phyloP scores from a whole-genome alignment of 2,113 vertebrate genomes.

The Corythaixoides concolor region DNA sequence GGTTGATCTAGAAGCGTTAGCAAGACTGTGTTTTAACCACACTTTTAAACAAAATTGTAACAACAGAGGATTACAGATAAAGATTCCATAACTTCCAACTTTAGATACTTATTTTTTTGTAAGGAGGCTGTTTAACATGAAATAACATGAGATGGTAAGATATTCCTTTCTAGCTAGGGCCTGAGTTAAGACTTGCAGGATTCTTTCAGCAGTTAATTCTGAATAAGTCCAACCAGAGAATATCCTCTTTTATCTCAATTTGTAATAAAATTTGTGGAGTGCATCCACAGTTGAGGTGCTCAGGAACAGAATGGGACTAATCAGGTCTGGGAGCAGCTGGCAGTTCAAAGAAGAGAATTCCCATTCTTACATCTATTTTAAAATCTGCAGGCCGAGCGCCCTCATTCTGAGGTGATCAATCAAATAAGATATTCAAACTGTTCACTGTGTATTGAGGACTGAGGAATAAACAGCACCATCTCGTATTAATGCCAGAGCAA shows the following conservation, averaged over 20 bases:
- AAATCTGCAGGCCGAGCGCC: not conserved
- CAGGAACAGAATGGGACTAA: not conserved
- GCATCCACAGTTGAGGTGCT: not conserved
- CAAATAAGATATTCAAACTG: not conserved
- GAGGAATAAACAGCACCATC: not conserved
- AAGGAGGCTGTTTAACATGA: not conserved
- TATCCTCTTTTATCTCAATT: not conserved
- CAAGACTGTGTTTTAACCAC: not conserved
- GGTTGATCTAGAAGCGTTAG: not conserved
- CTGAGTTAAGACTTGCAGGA: not conserved
- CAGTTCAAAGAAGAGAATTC: not conserved
- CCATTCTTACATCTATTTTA: not conserved
- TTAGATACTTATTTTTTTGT: not conserved
- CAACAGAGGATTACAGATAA: not conserved
- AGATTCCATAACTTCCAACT: not conserved
- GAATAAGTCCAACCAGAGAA: not conserved
- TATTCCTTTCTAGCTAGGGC: not conserved
- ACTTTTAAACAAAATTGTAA: not conserved
- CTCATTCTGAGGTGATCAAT: not conserved
- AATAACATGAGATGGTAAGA: not conserved
- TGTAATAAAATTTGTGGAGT: not conserved
- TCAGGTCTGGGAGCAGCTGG: not conserved
- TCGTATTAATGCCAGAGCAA: not conserved
- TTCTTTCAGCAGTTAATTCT: not conserved
- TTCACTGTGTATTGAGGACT: not conserved